Conservation (phyloP, 2,888 invertebrate genomes). For the Lithophane socia region DNA sequence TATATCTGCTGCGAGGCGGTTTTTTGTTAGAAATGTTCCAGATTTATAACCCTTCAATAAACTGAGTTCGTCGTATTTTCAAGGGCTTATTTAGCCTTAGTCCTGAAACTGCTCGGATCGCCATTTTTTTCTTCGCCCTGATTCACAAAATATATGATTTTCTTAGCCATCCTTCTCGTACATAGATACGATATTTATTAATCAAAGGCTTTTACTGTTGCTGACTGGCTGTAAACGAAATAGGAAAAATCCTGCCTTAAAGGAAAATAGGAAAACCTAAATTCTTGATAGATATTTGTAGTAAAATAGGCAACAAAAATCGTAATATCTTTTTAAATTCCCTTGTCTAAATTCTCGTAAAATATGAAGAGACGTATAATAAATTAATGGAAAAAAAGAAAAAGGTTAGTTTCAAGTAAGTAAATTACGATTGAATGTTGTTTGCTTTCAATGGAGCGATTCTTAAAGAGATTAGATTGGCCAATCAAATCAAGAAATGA, state of each 20-base stretch:
- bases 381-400: constrained; percentile 31
- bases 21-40: constrained; percentile 52
- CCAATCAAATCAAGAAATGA: constrained; percentile 69
- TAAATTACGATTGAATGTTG: constrained; percentile 61
- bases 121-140: constrained; percentile 55
- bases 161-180: constrained; percentile 35
- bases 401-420: constrained; percentile 53
- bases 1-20: constrained; percentile 43
- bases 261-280: constrained; percentile 2
- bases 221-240: constrained; percentile 35
- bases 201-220: constrained; percentile 44
- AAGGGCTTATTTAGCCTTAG: constrained; percentile 60
- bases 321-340: constrained; percentile 6
- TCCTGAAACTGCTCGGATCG: constrained; percentile 50
- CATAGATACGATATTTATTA: constrained; percentile 51
- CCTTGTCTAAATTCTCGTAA: constrained; percentile 18
- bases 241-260: constrained; percentile 15
- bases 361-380: constrained; percentile 29
- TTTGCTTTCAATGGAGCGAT: constrained; percentile 62
- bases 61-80: constrained; percentile 58
- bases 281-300: constrained; percentile 1
- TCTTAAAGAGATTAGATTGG: constrained; percentile 65
- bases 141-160: constrained; percentile 53
- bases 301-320: neutral
- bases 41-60: constrained; percentile 65